Conservation (phyloP, 2,797 vertebrate species). For the Sphaeramia orbicularis region DNA sequence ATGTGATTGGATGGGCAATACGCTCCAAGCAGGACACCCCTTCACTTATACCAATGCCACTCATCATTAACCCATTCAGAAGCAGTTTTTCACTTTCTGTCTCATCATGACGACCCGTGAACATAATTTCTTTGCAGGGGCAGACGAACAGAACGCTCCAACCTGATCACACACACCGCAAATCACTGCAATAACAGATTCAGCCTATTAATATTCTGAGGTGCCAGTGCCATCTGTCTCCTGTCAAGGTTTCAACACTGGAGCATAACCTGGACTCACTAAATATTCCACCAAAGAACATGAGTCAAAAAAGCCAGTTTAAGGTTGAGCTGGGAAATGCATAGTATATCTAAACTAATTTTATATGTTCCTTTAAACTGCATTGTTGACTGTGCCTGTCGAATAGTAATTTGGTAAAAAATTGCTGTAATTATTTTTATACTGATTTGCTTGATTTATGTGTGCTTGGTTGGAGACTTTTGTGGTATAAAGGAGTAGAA, state of each 20-base stretch:
- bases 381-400: too few species aligned
- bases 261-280: slow-evolving; percentile 32
- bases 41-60: slow-evolving; percentile 66
- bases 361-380: too few species aligned
- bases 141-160: background rate
- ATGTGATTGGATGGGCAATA: slow-evolving; percentile 46
- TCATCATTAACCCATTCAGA: slow-evolving; percentile 68
- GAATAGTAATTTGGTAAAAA: too few species aligned
- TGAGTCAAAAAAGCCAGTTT: too few species aligned
- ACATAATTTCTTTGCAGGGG: background rate
- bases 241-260: slow-evolving; percentile 26
- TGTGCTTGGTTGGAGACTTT: too few species aligned
- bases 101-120: background rate
- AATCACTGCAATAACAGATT: slow-evolving; percentile 35
- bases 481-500: too few species aligned
- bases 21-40: slow-evolving; percentile 33
- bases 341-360: too few species aligned
- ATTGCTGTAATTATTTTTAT: too few species aligned
- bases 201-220: slow-evolving; percentile 47
- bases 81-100: slow-evolving; percentile 45
- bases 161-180: slow-evolving; percentile 19
- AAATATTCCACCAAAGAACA: slow-evolving; percentile 2
- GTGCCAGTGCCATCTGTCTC: slow-evolving; percentile 38
- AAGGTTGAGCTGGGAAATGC: too few species aligned
- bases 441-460: too few species aligned